Conservation (phyloP, 2,113 vertebrate species). For the Natator depressus region DNA sequence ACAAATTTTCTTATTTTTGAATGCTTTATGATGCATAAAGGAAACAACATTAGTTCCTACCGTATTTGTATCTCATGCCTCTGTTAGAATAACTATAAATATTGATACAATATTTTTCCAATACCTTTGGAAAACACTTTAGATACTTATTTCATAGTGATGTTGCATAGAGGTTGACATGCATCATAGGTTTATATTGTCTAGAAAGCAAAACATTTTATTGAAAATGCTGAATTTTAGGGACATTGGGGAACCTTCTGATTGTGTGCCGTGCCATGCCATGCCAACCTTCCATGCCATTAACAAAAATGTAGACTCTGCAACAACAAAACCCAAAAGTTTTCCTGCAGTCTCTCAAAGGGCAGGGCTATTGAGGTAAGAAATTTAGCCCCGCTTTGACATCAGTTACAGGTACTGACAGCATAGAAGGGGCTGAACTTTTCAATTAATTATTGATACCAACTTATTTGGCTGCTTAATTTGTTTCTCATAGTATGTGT, state of each 20-base stretch:
- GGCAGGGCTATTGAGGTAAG: accelerated
- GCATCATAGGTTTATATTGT: not conserved
- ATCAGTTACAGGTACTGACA: accelerated
- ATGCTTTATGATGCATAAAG: not conserved
- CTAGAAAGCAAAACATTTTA: not conserved
- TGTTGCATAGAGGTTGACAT: not conserved
- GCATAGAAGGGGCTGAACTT: not conserved
- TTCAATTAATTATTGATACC: not conserved
- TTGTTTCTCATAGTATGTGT: accelerated
- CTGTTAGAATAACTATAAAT: not conserved
- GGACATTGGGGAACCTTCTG: not conserved
- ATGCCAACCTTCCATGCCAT: not conserved
- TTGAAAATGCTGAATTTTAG: accelerated
- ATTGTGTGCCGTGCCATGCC: too few relatives aligned
- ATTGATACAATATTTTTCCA: not conserved
- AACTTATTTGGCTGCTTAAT: not conserved
- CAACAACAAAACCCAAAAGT: not conserved
- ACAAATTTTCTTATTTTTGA: not conserved
- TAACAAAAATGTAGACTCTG: not conserved
- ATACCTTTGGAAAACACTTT: not conserved
- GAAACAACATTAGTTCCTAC: not conserved
- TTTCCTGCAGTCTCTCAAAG: not conserved
- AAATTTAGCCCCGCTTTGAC: not conserved
- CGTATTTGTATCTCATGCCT: not conserved
- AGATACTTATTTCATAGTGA: too few relatives aligned